phyloP scores from a whole-genome alignment of 2,888 invertebrate genomes.

The Xylocampa areola region DNA sequence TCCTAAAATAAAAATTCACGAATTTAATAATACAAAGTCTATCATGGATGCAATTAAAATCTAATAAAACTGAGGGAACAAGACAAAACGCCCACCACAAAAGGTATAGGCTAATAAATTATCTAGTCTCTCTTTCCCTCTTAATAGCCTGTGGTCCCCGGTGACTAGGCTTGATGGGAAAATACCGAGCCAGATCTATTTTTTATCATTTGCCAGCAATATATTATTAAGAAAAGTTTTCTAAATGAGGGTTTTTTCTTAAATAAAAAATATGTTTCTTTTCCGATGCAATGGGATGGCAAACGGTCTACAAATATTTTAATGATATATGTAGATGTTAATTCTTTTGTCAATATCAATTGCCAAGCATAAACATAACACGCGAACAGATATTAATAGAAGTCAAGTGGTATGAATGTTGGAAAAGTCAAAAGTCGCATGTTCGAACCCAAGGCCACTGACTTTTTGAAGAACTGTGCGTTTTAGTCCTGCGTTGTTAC shows the following conservation, averaged over 20 bases:
- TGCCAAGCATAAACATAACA: too few species aligned
- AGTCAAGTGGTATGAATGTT: too few species aligned
- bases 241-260: slow-evolving; percentile 23
- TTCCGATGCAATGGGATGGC: neutral
- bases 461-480: too few species aligned
- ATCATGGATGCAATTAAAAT: slow-evolving; percentile 45
- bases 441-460: too few species aligned
- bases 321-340: too few species aligned
- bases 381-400: too few species aligned
- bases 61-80: slow-evolving; percentile 40
- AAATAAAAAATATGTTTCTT: slow-evolving; percentile 22
- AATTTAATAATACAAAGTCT: neutral
- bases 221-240: slow-evolving; percentile 23
- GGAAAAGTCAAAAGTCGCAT: too few species aligned
- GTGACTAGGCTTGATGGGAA: slow-evolving; percentile 50
- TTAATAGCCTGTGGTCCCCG: slow-evolving; percentile 43
- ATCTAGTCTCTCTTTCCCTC: slow-evolving; percentile 33
- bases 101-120: slow-evolving; percentile 38
- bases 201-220: slow-evolving; percentile 41
- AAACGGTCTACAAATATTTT: neutral
- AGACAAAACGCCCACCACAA: slow-evolving; percentile 37
- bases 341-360: too few species aligned
- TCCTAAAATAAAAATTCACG: neutral
- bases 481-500: too few species aligned
- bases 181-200: slow-evolving; percentile 39